Conservation (phyloP, 2,888 invertebrate species). For the Trachelus tabidus region DNA sequence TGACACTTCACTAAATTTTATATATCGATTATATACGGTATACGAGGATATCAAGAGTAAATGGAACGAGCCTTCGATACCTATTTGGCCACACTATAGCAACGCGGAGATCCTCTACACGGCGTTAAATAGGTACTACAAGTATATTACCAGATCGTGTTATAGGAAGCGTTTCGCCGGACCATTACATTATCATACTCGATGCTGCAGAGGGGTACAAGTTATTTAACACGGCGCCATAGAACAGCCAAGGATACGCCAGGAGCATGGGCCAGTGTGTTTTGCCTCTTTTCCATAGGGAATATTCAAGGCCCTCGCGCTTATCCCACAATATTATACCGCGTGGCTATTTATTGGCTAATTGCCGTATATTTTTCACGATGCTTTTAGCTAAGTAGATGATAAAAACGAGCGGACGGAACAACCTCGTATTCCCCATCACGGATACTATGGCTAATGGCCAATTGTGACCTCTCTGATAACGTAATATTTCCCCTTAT, state of each 20-base stretch:
- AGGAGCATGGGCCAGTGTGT: background rate
- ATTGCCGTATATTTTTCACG: conserved; percentile 44
- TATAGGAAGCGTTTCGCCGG: background rate
- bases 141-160: background rate
- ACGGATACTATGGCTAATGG: conserved; percentile 26
- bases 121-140: background rate
- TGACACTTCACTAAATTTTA: background rate
- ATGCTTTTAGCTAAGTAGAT: conserved; percentile 47
- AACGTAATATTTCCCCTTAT: conserved; percentile 21
- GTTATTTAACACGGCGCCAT: background rate
- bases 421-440: conserved; percentile 10
- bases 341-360: conserved; percentile 43
- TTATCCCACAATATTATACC: conserved; percentile 14
- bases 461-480: conserved; percentile 35
- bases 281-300: background rate
- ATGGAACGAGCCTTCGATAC: background rate
- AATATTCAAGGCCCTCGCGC: background rate
- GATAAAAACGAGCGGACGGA: conserved; percentile 34
- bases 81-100: background rate
- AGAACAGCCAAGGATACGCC: background rate
- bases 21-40: background rate
- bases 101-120: background rate
- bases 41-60: background rate
- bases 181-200: background rate
- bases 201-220: background rate